Evolutionary conservation across 2,797 vertebrate species (phyloP).

Genomic region (Prionace glauca): DNA sequence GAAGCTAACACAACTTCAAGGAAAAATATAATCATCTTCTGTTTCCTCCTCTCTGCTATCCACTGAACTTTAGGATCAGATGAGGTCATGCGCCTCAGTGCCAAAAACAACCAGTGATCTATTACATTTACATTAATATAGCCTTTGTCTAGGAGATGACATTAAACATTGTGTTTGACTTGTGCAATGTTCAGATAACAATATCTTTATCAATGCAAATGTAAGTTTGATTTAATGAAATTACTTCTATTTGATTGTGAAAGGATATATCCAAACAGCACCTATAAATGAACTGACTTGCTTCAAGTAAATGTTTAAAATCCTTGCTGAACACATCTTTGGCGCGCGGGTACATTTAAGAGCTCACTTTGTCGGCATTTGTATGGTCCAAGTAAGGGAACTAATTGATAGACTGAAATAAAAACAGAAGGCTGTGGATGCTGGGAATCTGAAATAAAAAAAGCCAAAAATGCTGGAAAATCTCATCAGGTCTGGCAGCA

Average conservation of each 20-base stretch:
- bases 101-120: neutral
- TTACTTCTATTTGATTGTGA: neutral
- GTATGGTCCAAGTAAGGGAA: neutral
- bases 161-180: neutral
- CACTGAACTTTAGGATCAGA: constrained; percentile 11
- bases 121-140: constrained; percentile 27
- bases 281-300: neutral
- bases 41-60: neutral
- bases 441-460: too few species aligned
- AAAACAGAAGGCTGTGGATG: too few species aligned
- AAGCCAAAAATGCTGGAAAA: too few species aligned
- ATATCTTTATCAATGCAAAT: neutral
- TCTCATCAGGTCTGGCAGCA: too few species aligned
- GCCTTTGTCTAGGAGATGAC: neutral
- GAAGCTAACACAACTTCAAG: neutral
- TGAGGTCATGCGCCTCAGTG: neutral
- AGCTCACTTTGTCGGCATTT: neutral
- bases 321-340: neutral
- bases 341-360: neutral
- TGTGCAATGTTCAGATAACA: neutral
- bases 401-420: neutral
- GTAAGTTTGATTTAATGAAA: neutral
- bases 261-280: neutral
- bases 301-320: neutral
- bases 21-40: neutral